Conservation (phyloP, 1,140 invertebrate genomes). For the Drosophila orena region DNA sequence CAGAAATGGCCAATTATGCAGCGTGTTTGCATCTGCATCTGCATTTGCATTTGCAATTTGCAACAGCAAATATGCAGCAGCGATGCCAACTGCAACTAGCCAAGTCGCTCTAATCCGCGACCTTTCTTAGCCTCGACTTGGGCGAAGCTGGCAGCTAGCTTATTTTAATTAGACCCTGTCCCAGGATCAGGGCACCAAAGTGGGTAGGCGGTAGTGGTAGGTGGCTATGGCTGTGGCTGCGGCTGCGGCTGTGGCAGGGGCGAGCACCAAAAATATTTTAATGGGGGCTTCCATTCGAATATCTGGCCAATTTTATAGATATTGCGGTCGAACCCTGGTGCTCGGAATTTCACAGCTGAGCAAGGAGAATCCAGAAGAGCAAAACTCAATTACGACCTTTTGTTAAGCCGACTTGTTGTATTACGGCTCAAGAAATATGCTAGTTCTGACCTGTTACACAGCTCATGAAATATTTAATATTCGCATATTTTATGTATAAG, state of each 20-base stretch:
- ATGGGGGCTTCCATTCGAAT: slow-evolving; percentile 3
- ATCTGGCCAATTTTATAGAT: slow-evolving; percentile 8
- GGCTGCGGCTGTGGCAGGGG: slow-evolving; percentile 2
- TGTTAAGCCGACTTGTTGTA: not conserved
- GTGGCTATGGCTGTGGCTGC: not conserved
- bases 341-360: slow-evolving; percentile 10
- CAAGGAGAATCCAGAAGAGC: not conserved
- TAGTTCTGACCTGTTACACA: not conserved
- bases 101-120: slow-evolving; percentile 34
- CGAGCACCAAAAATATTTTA: slow-evolving; percentile 10
- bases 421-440: not conserved
- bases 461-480: not conserved
- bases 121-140: slow-evolving; percentile 28
- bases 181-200: slow-evolving; percentile 25
- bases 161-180: slow-evolving; percentile 49
- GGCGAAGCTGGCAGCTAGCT: slow-evolving; percentile 32
- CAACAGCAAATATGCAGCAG: slow-evolving; percentile 13
- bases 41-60: slow-evolving; percentile 49
- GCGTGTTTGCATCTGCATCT: slow-evolving; percentile 65
- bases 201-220: not conserved
- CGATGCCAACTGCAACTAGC: slow-evolving; percentile 26
- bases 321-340: slow-evolving; percentile 13
- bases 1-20: slow-evolving; percentile 82
- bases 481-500: too few relatives aligned
- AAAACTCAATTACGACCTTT: not conserved